These are phyloP conservation scores for Tiliacea aurago DNA, from an alignment of 2,888 invertebrate species.

Conservation along the genomic window DNA sequence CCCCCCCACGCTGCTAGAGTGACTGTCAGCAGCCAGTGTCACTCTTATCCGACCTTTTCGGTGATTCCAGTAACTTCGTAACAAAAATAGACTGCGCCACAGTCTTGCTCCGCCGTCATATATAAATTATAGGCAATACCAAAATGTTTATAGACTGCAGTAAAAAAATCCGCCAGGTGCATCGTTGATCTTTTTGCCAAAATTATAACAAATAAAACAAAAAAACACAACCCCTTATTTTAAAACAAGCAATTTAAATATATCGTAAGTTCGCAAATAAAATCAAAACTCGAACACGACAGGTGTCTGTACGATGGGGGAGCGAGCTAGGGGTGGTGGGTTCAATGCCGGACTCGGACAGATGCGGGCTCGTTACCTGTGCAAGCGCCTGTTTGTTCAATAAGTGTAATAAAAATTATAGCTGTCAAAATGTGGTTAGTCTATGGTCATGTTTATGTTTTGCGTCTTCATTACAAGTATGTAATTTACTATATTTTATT, in stretches of 20 bases:
- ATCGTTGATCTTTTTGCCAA: background rate
- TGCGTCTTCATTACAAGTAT: slow-evolving; percentile 5
- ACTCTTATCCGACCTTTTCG: no score
- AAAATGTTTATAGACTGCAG: background rate
- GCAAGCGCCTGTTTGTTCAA: slow-evolving; percentile 58
- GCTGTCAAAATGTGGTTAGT: slow-evolving; percentile 54
- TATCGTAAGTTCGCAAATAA: slow-evolving; percentile 67
- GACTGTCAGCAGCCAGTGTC: no score
- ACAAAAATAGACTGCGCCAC: no score
- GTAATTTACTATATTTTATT: background rate
- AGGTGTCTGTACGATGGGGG: slow-evolving; percentile 68
- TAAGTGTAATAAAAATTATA: slow-evolving; percentile 60
- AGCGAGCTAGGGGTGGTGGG: slow-evolving; percentile 61
- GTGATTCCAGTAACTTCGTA: no score
- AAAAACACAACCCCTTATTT: slow-evolving; percentile 15
- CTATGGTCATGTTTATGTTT: slow-evolving; percentile 28
- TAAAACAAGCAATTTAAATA: slow-evolving; percentile 42
- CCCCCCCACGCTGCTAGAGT: no score
- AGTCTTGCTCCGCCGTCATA: no score
- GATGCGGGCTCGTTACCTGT: slow-evolving; percentile 65
- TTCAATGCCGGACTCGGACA: slow-evolving; percentile 59
- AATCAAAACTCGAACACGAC: slow-evolving; percentile 71
- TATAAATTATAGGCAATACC: no score
- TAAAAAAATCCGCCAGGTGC: slow-evolving; percentile 1
- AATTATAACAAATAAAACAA: background rate